phyloP scores from a whole-genome alignment of 1,140 invertebrate species.

The Drosophila watanabei region DNA sequence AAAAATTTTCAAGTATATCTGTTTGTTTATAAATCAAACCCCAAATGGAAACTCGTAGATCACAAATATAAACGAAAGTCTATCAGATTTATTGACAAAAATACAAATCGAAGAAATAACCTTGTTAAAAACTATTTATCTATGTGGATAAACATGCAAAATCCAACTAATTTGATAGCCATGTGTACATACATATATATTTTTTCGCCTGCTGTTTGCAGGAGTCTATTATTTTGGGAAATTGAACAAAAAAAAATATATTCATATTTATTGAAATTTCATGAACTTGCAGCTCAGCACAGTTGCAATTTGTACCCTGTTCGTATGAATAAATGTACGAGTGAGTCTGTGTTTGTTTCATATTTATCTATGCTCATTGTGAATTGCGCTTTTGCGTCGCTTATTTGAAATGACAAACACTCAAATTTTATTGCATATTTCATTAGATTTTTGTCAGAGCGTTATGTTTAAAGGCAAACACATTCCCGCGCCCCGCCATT shows the following conservation, averaged over 20 bases:
- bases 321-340: constrained; percentile 10
- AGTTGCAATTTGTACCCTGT: constrained; percentile 18
- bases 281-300: constrained; percentile 41
- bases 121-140: constrained; percentile 42
- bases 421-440: constrained; percentile 83
- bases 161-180: constrained; percentile 41
- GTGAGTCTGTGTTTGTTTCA: constrained; percentile 5
- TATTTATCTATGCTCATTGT: constrained; percentile 67
- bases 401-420: constrained; percentile 72
- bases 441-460: constrained; percentile 76
- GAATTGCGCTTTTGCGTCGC: constrained; percentile 66
- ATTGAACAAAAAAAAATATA: constrained; percentile 13
- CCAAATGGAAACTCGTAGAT: constrained; percentile 9
- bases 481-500: constrained; percentile 11
- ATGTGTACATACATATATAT: constrained; percentile 1
- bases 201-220: constrained; percentile 1
- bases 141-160: constrained; percentile 7
- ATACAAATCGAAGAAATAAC: constrained; percentile 26
- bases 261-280: constrained; percentile 49
- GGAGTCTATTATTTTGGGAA: constrained; percentile 37
- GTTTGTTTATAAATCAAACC: constrained; percentile 1
- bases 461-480: constrained; percentile 73
- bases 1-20: background rate
- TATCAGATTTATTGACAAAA: constrained; percentile 17
- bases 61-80: background rate